Evolutionary conservation across 2,113 vertebrate genomes (phyloP).

Genomic region (Edolisoma coerulescens): DNA sequence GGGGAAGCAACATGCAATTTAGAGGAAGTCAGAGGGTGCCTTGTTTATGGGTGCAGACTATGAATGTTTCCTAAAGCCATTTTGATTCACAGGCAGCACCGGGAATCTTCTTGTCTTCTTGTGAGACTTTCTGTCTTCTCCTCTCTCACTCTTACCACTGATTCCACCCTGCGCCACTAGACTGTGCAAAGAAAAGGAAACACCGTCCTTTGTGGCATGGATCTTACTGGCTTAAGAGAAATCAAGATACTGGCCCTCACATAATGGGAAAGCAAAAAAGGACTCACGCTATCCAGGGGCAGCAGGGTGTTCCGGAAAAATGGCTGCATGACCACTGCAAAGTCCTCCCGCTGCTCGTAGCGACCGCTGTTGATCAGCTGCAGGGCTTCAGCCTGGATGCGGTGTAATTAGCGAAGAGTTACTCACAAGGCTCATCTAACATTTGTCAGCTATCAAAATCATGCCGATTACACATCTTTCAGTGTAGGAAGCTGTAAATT

Average conservation of each 20-base stretch:
- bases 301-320: constrained; percentile 81
- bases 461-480: background rate
- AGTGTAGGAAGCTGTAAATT: background rate
- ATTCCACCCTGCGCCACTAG: background rate
- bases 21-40: background rate
- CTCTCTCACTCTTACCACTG: background rate
- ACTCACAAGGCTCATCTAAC: background rate
- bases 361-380: constrained; percentile 60
- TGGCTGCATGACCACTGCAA: constrained; percentile 81
- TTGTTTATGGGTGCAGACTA: background rate
- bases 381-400: background rate
- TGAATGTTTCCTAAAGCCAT: background rate
- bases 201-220: too few relatives aligned
- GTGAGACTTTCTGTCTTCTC: background rate
- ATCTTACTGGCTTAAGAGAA: background rate
- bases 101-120: background rate
- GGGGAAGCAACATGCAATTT: background rate
- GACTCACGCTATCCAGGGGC: constrained; percentile 77
- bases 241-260: background rate
- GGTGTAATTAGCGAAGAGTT: background rate
- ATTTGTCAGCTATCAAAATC: background rate
- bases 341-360: constrained; percentile 82
- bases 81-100: background rate
- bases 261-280: background rate
- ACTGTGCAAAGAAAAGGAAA: background rate